Evolutionary conservation across 2,888 invertebrate genomes (phyloP), one percentile per base, ranked within the genome.

Genomic region (Teinopalpus imperialis): DNA sequence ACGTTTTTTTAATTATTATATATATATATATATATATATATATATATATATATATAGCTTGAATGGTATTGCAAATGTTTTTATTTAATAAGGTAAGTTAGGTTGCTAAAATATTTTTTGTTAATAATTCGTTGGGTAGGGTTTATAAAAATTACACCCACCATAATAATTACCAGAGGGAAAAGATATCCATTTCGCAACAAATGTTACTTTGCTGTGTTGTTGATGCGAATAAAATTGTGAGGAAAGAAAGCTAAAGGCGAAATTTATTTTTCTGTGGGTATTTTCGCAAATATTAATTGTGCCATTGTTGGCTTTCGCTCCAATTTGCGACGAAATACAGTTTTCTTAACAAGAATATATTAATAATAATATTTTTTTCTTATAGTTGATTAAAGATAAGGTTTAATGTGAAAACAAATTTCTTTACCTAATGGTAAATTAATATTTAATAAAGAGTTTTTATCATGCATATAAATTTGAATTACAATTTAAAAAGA

Each of bases 401-500:
- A 32, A 2, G 16, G 9, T 1, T 10, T 1, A 27, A 12, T 13
- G 6, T 2, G 3, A 31, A 18, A 41, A 41, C 13, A 34, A 18
- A 13, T 27, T 43, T 35, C 13, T n/a, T n/a, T n/a, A n/a, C n/a
- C n/a, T n/a, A n/a, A n/a, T n/a, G 14, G 4, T 21, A n/a, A 6
- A 8, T 21, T 36, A 23, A 43, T n/a, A n/a, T 29, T 43, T 43
- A 24, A 16, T 24, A 14, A 26, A 26, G 13, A 6, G n/a, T 13
- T 26, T 34, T 34, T 40, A 40, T 23, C 35, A 21, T 35, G 48
- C 50, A 60, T 60, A 59, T 59, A 61, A 65, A 63, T 61, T 61
- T 57, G 47, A 57, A 52, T 51, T 59, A 62, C 56, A 73, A 74
- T 79, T 78, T 66, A 66, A 67, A 35, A 14, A 16, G 66, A 59